A percentile compares a stretch with the other conserved stretches of the same genome.
Evolutionary conservation across 1,140 invertebrate genomes (phyloP).

Genomic region (Cydia amplana): DNA sequence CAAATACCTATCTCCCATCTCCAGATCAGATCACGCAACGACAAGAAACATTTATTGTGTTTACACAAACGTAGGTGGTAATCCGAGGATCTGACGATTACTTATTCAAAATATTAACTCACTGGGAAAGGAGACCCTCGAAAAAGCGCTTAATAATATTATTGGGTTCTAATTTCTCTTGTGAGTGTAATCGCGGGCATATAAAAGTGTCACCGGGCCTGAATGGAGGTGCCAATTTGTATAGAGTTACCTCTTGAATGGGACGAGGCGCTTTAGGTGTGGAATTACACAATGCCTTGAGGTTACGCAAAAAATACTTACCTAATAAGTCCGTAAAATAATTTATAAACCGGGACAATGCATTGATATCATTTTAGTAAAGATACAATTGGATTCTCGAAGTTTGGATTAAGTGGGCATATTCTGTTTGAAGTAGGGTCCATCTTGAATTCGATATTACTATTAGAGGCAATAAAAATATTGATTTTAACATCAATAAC

Average conservation of each 20-base stretch:
- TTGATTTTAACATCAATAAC: constrained; percentile 6
- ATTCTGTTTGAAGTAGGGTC: constrained; percentile 20
- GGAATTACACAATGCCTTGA: constrained; percentile 50
- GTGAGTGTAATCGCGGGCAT: constrained; percentile 60
- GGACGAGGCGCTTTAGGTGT: constrained; percentile 47
- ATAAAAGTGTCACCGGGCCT: constrained; percentile 66
- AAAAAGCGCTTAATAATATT: constrained; percentile 70
- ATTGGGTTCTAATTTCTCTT: constrained; percentile 77
- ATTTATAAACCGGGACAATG: constrained; percentile 53
- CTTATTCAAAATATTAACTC: constrained; percentile 62
- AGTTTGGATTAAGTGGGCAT: constrained; percentile 21
- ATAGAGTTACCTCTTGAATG: constrained; percentile 57
- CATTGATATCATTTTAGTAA: constrained; percentile 38
- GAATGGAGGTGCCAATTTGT: constrained; percentile 66
- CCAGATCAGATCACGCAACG: constrained; percentile 49
- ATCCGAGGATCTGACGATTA: constrained; percentile 55
- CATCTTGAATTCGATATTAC: constrained; percentile 4
- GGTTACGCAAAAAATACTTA: constrained; percentile 44
- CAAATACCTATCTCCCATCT: constrained; percentile 51
- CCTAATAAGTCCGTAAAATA: constrained; percentile 59
- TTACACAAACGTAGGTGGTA: constrained; percentile 76
- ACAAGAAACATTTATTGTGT: constrained; percentile 75
- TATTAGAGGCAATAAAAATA: constrained; percentile 20
- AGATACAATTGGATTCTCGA: constrained; percentile 19
- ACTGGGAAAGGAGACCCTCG: constrained; percentile 45